Evolutionary conservation across 1,140 invertebrate genomes (phyloP).

Genomic region (Streblospio benedicti): DNA sequence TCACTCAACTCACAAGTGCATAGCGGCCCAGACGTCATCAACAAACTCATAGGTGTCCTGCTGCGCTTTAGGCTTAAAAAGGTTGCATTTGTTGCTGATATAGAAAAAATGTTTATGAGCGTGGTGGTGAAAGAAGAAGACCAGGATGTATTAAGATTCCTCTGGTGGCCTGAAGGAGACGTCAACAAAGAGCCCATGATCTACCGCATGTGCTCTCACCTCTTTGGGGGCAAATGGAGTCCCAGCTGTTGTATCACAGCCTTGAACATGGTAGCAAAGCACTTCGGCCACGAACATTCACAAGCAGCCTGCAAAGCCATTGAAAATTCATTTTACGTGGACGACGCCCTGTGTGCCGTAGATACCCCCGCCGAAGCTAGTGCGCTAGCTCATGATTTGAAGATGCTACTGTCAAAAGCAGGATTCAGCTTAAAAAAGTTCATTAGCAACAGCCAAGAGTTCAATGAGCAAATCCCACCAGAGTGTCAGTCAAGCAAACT

Average conservation of each 20-base stretch:
- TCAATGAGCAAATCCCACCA: no score
- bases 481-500: neutral
- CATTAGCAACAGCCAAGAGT: neutral
- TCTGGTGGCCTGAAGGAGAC: neutral
- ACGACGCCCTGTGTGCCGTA: neutral
- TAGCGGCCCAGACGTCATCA: no score
- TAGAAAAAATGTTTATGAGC: conserved; percentile 30
- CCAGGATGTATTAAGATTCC: neutral
- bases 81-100: conserved; percentile 28
- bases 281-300: neutral
- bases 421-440: neutral
- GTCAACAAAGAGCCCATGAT: neutral
- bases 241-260: neutral
- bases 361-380: neutral
- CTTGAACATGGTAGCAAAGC: neutral
- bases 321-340: neutral
- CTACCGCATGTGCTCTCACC: neutral
- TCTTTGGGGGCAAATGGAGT: neutral
- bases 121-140: conserved; percentile 7
- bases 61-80: no score
- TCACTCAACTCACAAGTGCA: no score
- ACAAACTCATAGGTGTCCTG: no score
- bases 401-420: neutral
- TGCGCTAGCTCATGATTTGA: neutral
- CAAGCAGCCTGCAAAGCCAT: neutral